A percentile compares a stretch with the other conserved stretches of the same genome.
Evolutionary conservation across 1,140 invertebrate genomes (phyloP).

Genomic region (Holcopasites calliopsidis): DNA sequence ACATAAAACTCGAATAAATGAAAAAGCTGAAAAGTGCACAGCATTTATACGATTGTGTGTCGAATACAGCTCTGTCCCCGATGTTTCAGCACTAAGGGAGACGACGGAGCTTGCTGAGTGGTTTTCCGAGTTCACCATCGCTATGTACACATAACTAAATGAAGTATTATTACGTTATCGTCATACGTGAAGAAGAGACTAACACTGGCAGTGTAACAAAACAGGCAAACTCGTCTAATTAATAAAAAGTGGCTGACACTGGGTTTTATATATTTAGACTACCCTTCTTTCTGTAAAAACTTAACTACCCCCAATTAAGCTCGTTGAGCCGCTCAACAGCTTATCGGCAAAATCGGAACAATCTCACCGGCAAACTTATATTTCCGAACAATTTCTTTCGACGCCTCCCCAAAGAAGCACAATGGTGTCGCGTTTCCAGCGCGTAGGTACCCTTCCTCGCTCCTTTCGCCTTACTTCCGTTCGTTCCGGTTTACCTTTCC

Average conservation of each 20-base stretch:
- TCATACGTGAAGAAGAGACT: too few species aligned
- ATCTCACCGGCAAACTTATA: neutral
- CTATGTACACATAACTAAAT: conserved; percentile 21
- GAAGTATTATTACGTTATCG: neutral
- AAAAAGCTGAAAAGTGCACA: neutral
- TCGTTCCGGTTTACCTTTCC: neutral
- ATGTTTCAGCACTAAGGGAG: conserved; percentile 4
- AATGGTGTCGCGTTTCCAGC: neutral
- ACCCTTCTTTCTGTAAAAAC: too few species aligned
- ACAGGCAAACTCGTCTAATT: too few species aligned
- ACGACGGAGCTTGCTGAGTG: conserved; percentile 53
- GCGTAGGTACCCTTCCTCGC: too few species aligned
- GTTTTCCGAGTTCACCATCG: conserved; percentile 58
- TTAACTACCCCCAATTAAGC: too few species aligned
- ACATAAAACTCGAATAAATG: too few species aligned
- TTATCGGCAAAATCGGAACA: conserved; percentile 11
- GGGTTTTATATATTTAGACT: too few species aligned
- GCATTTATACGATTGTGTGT: neutral
- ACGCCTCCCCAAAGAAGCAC: neutral
- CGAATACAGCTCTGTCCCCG: conserved; percentile 14
- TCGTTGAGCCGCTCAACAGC: neutral
- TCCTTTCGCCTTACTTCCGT: neutral
- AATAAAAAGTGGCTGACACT: too few species aligned
- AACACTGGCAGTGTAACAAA: too few species aligned
- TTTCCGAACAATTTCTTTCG: neutral